Base-by-base conservation (phyloP, 1,140 invertebrate species). In the Leptinotarsa undecemlineata region DNA sequence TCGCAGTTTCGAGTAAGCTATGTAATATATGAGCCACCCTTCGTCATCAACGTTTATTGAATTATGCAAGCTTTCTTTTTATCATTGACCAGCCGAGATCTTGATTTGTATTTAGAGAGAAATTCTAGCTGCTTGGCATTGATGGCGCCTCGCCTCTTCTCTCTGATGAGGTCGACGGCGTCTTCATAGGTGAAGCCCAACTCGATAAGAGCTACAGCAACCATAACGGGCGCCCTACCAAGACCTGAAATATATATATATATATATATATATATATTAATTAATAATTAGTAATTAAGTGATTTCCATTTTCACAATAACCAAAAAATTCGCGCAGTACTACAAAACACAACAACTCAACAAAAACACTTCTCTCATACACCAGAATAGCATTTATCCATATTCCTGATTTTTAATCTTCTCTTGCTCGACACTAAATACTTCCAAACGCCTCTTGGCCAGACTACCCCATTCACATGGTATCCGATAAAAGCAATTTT, bases 171-270 rank as follows among this genome's bases (percentile, higher is more conserved):
- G 83, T 94, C 92, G 60, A 96, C 93, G 68, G 95, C 94, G 86
- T 96, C 95, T 83, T 96, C 94, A 83, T 94, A 96, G 78, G 93
- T 93, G 87, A 96, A 92, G 61, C 95, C 95, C 63, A 95, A 88
- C 85, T 96, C 95, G 78, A 96, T 93, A 21, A 96, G 88, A 74
- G 95, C 94, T 67, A 96, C 85, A 66, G 94, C 95, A 21, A 96
- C 95, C 76, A 96, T 87, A 8, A 96, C 94, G 63, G 95, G 95
- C 76, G 95, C 94, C 82, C 95, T 88, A 68, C 94, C 95, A 51
- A 96, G 88, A 72, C 94, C 94, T 75, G 94, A 61, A 48, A 72
- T 13, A 19, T 48, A 71, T 13, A 20, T 15, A 67, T 17, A 20
- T 67, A n/a, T n/a, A n/a, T n/a, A n/a, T n/a, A n/a, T n/a, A n/a